These are phyloP conservation scores for Brotula barbata DNA, from an alignment of 2,797 vertebrate genomes.

Conservation along the genomic window DNA sequence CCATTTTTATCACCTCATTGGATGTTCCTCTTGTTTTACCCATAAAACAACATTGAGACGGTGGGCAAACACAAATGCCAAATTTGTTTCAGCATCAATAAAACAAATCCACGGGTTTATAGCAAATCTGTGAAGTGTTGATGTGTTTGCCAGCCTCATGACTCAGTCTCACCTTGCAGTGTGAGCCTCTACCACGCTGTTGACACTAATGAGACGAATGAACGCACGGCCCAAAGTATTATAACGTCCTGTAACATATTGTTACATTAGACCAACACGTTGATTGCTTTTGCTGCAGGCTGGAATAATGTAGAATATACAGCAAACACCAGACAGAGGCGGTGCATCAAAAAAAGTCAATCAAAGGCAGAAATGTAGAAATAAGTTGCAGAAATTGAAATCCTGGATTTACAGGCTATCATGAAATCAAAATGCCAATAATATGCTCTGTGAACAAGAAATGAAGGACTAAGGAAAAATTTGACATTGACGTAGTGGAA, in stretches of 20 bases:
- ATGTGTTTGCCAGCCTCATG: not conserved
- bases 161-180: conserved; percentile 4
- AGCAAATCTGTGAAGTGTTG: not conserved
- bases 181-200: conserved; percentile 15
- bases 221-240: too few species aligned
- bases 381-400: not conserved
- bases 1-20: conserved; percentile 1
- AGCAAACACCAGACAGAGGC: too few species aligned
- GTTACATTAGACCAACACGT: conserved; percentile 1
- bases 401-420: not conserved
- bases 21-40: too few species aligned
- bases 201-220: conserved; percentile 12
- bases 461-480: not conserved
- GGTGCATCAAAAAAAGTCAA: too few species aligned
- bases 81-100: not conserved
- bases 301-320: too few species aligned
- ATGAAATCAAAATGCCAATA: too few species aligned
- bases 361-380: conserved; percentile 5
- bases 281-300: too few species aligned
- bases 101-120: not conserved
- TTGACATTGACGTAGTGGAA: not conserved
- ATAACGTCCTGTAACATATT: conserved; percentile 9
- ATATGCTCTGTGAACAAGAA: not conserved
- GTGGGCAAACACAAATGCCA: not conserved
- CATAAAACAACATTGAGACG: not conserved